These are phyloP conservation scores for Cardiocondyla obscurior DNA, from an alignment of 1,140 invertebrate species.

Conservation along the genomic window DNA sequence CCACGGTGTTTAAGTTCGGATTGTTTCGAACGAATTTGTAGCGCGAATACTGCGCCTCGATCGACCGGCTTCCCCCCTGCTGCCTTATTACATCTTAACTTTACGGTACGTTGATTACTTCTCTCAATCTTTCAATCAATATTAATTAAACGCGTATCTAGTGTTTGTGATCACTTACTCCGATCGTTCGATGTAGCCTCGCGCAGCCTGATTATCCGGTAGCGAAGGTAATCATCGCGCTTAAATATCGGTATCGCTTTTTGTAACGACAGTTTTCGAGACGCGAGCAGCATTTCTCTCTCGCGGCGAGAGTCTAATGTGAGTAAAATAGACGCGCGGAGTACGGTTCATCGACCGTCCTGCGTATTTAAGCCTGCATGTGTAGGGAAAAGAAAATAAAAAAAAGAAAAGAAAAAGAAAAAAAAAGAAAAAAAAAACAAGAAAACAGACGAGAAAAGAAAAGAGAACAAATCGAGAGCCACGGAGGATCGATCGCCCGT, in stretches of 20 bases:
- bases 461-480: too few relatives aligned
- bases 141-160: slow-evolving; percentile 47
- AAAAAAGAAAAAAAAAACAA: too few relatives aligned
- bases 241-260: slow-evolving; percentile 15
- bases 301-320: background rate
- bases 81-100: slow-evolving; percentile 20
- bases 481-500: slow-evolving; percentile 12
- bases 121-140: slow-evolving; percentile 29
- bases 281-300: background rate
- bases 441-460: too few relatives aligned
- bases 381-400: slow-evolving; percentile 7
- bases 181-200: slow-evolving; percentile 1
- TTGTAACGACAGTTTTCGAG: background rate
- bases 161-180: slow-evolving; percentile 7
- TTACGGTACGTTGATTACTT: slow-evolving; percentile 24
- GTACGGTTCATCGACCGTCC: slow-evolving; percentile 15
- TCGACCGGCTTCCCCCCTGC: background rate
- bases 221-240: slow-evolving; percentile 12
- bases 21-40: background rate
- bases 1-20: background rate
- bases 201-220: background rate
- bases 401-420: too few relatives aligned
- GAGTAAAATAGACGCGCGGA: slow-evolving; percentile 15
- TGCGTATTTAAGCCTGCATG: background rate
- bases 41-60: background rate